A percentile compares a stretch with the other conserved stretches of the same genome.
Conservation (phyloP, 1,140 invertebrate species). For the Drosophila rhopaloa region DNA sequence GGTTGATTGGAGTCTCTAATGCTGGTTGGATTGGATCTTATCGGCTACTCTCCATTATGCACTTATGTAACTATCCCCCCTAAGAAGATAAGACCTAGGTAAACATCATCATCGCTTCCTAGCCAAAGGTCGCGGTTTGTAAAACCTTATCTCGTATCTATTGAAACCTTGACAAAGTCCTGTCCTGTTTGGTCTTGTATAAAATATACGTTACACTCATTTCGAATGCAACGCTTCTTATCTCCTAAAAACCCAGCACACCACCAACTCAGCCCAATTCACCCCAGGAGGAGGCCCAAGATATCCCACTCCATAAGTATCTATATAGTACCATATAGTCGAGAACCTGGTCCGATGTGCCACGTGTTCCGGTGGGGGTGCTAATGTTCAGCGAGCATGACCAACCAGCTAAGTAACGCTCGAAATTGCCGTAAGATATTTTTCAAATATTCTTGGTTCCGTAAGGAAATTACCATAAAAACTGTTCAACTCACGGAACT, state of each 20-base stretch:
- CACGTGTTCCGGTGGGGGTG: conserved; percentile 60
- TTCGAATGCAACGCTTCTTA: conserved; percentile 74
- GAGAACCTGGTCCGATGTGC: conserved; percentile 35
- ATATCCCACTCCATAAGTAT: conserved; percentile 21
- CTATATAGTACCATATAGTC: conserved; percentile 1
- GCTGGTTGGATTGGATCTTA: conserved; percentile 46
- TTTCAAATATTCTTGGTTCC: conserved; percentile 39
- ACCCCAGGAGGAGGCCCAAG: conserved; percentile 41
- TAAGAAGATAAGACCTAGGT: conserved; percentile 42
- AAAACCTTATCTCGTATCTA: conserved; percentile 50
- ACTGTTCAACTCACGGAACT: conserved; percentile 71
- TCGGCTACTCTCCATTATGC: conserved; percentile 7
- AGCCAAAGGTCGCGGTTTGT: conserved; percentile 68
- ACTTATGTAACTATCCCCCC: conserved; percentile 9
- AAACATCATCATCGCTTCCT: conserved; percentile 31
- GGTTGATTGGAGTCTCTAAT: conserved; percentile 40
- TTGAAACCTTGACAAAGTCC: conserved; percentile 50
- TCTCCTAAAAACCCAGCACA: conserved; percentile 55
- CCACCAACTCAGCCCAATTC: conserved; percentile 48
- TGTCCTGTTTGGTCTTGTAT: conserved; percentile 47
- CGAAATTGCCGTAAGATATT: conserved; percentile 54
- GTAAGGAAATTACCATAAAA: conserved; percentile 79
- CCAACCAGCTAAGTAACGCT: conserved; percentile 61
- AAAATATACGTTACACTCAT: conserved; percentile 82
- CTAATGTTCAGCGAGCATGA: conserved; percentile 65